These are phyloP conservation scores for Pachycephus smyrnensis DNA, from an alignment of 2,888 invertebrate genomes.

Conservation along the genomic window DNA sequence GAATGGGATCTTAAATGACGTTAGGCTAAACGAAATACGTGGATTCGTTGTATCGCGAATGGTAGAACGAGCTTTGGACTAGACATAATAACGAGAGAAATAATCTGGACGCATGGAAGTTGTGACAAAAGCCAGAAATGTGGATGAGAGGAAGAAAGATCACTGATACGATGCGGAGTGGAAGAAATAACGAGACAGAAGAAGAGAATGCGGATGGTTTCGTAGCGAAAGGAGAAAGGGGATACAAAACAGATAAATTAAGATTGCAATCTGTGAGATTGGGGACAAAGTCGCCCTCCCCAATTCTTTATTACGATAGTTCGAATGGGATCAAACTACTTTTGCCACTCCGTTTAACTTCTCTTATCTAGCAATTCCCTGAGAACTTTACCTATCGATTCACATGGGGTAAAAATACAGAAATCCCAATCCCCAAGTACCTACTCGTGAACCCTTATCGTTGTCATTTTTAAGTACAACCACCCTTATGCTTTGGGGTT, in stretches of 20 bases:
- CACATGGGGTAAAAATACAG: neutral
- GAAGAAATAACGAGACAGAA: neutral
- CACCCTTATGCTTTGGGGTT: neutral
- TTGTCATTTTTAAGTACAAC: neutral
- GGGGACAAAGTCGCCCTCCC: conserved; percentile 28
- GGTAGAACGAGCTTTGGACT: neutral
- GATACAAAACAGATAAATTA: conserved; percentile 44
- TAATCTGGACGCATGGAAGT: neutral
- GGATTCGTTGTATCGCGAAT: neutral
- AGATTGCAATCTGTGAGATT: conserved; percentile 42
- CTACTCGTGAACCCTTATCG: neutral
- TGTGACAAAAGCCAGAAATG: neutral
- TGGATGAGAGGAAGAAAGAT: neutral
- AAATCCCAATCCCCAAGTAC: neutral
- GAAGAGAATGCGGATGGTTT: neutral
- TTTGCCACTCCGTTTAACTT: conserved; percentile 51
- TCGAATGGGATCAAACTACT: conserved; percentile 49
- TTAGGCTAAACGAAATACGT: neutral
- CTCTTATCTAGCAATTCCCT: conserved; percentile 30
- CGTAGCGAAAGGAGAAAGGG: conserved; percentile 15
- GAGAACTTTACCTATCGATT: conserved; percentile 12
- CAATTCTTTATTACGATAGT: conserved; percentile 50
- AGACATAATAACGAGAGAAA: neutral
- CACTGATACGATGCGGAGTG: conserved; percentile 19
- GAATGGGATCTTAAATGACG: neutral